These are phyloP conservation scores for Ennomos quercinarius DNA, from an alignment of 2,888 invertebrate genomes.

Conservation along the genomic window DNA sequence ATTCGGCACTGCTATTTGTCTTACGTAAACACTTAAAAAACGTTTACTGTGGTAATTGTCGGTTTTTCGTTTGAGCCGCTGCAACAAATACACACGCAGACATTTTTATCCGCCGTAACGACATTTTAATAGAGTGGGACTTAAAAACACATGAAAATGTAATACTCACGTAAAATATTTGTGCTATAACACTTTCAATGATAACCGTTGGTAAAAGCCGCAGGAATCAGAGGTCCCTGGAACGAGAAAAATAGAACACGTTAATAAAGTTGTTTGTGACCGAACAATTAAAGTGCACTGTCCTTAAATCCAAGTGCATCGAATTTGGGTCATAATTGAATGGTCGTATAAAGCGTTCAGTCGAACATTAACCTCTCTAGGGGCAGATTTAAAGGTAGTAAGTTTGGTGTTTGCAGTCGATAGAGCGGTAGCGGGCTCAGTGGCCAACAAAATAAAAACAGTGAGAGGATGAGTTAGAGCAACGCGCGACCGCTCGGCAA, in stretches of 20 bases:
- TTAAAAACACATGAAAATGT: slow-evolving; percentile 62
- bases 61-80: slow-evolving; percentile 58
- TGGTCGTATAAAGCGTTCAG: slow-evolving; percentile 73
- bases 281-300: slow-evolving; percentile 36
- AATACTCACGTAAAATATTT: slow-evolving; percentile 84
- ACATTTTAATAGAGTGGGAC: slow-evolving; percentile 70
- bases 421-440: slow-evolving; percentile 76
- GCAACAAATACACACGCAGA: slow-evolving; percentile 58
- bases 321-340: slow-evolving; percentile 69
- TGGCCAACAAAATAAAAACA: slow-evolving; percentile 83
- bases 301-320: slow-evolving; percentile 52
- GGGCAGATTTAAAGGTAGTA: slow-evolving; percentile 82
- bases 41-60: slow-evolving; percentile 59
- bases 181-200: slow-evolving; percentile 91
- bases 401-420: slow-evolving; percentile 78
- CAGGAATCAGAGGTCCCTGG: slow-evolving; percentile 98
- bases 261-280: slow-evolving; percentile 32
- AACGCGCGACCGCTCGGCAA: slow-evolving; percentile 80
- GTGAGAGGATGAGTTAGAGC: slow-evolving; percentile 82
- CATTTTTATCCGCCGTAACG: slow-evolving; percentile 68
- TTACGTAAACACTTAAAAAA: slow-evolving; percentile 58
- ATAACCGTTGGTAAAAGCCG: slow-evolving; percentile 99
- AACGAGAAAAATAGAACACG: slow-evolving; percentile 71
- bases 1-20: slow-evolving; percentile 39
- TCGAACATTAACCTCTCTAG: slow-evolving; percentile 75